Evolutionary conservation across 2,888 invertebrate species (phyloP).

Genomic region (Operophtera brumata): DNA sequence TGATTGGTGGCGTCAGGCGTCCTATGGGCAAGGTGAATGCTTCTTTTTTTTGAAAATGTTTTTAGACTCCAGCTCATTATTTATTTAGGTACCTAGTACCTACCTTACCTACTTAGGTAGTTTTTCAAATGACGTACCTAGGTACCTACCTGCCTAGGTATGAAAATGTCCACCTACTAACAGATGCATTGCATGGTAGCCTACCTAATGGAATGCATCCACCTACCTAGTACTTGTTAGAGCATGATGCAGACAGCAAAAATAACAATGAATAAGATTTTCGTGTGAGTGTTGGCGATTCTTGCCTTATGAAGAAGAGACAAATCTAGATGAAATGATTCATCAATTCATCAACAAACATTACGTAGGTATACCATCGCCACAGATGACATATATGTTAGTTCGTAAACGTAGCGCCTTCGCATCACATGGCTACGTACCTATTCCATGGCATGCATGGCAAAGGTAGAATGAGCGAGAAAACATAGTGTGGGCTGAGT

Average conservation of each 20-base stretch:
- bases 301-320: conserved; percentile 67
- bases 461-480: conserved; percentile 77
- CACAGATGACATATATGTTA: conserved; percentile 21
- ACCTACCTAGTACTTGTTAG: conserved; percentile 4
- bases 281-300: conserved; percentile 40
- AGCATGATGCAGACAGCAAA: conserved; percentile 35
- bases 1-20: too few species aligned
- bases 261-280: conserved; percentile 56
- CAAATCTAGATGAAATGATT: conserved; percentile 67
- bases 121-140: too few species aligned
- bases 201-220: conserved; percentile 5
- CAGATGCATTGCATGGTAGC: background rate
- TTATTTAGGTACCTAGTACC: too few species aligned
- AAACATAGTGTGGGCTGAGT: conserved; percentile 73
- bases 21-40: too few species aligned
- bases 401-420: conserved; percentile 37
- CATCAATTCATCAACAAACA: conserved; percentile 48
- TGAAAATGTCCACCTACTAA: background rate
- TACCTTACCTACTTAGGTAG: too few species aligned
- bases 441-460: conserved; percentile 40
- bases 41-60: too few species aligned
- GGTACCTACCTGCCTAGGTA: background rate
- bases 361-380: conserved; percentile 37
- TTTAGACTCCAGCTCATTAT: too few species aligned
- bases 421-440: conserved; percentile 38